Conservation (phyloP, 2,797 vertebrate genomes). For the Semaprochilodus insignis region DNA sequence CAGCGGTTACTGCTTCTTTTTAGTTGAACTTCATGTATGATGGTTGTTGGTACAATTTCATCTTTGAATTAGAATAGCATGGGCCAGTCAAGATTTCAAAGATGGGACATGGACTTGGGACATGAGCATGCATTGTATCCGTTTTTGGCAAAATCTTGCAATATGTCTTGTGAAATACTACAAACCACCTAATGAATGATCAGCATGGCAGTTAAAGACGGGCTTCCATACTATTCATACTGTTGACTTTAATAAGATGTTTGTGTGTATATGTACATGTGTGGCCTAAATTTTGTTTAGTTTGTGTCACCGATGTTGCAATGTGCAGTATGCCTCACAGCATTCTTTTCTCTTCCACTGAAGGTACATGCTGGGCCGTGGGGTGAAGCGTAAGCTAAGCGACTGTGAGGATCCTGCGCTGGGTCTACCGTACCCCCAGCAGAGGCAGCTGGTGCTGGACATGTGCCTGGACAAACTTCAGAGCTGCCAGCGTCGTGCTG, state of each 20-base stretch:
- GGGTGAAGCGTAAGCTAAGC: constrained; percentile 82
- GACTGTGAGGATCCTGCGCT: constrained; percentile 77
- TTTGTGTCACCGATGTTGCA: neutral
- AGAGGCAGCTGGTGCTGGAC: constrained; percentile 84
- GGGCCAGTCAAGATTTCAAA: no score
- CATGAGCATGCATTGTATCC: neutral
- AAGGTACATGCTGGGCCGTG: constrained; percentile 83
- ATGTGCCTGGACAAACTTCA: constrained; percentile 84
- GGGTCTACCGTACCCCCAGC: constrained; percentile 78
- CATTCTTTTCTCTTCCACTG: constrained; percentile 29
- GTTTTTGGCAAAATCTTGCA: no score
- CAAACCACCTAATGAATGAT: no score
- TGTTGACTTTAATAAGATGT: no score
- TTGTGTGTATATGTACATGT: no score
- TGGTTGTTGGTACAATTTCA: neutral
- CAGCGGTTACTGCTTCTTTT: no score
- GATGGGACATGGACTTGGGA: neutral
- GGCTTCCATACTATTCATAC: no score
- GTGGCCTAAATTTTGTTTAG: no score
- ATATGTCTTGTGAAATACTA: no score
- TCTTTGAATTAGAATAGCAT: neutral
- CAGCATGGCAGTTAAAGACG: no score
- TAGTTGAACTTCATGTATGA: neutral
- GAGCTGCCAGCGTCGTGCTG: constrained; percentile 77
- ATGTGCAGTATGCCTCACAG: neutral